These are phyloP conservation scores for Dryoscopus gambensis DNA, from an alignment of 2,113 vertebrate species.

Conservation along the genomic window DNA sequence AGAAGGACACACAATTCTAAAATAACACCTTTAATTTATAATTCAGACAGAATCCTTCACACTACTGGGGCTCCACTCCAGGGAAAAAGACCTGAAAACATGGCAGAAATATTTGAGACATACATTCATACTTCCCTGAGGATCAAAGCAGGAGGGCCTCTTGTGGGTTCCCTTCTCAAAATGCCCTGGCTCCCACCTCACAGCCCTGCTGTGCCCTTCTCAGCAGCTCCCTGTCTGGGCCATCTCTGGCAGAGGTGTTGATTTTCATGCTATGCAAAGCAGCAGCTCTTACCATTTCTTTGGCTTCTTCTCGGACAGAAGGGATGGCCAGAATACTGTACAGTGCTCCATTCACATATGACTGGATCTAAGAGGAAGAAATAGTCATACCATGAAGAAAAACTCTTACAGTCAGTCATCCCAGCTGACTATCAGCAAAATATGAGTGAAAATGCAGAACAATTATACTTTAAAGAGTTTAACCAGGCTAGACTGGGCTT, in stretches of 20 bases:
- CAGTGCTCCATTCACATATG: conserved; percentile 91
- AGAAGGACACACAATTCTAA: neutral
- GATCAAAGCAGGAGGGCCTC: neutral
- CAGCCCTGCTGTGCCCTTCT: neutral
- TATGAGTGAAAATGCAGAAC: neutral
- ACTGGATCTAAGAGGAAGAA: conserved; percentile 79
- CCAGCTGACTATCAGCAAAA: neutral
- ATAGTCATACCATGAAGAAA: neutral
- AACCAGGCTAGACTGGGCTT: neutral
- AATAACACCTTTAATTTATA: neutral
- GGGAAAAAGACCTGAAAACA: neutral
- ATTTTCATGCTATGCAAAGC: neutral
- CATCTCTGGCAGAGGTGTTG: neutral
- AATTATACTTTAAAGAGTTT: neutral
- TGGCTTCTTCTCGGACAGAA: conserved; percentile 86
- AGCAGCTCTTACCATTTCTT: conserved; percentile 86
- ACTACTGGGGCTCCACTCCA: neutral
- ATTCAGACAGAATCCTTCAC: neutral
- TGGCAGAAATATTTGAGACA: neutral
- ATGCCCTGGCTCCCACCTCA: neutral
- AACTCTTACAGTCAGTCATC: neutral
- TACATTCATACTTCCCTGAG: neutral
- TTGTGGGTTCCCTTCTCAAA: neutral
- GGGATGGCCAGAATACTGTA: conserved; percentile 91
- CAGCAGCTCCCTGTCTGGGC: neutral